Evolutionary conservation across 2,113 vertebrate species (phyloP).

Genomic region (Epinephelus fuscoguttatus): DNA sequence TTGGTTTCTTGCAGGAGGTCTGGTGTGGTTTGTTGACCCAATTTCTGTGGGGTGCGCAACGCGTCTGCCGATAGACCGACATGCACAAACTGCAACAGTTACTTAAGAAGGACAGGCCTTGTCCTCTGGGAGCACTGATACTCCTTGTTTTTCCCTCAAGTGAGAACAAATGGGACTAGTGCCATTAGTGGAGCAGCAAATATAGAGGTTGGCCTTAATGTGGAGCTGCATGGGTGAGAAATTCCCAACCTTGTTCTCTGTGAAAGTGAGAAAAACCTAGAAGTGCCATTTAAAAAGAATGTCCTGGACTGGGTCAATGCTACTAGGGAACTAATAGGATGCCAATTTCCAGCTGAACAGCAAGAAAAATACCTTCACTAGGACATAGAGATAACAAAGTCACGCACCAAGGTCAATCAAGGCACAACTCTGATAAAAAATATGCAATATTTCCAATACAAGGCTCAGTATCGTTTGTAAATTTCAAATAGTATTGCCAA

Average conservation of each 20-base stretch:
- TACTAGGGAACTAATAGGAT: conserved; percentile 32
- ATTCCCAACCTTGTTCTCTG: conserved; percentile 26
- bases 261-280: conserved; percentile 48
- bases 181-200: conserved; percentile 57
- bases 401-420: conserved; percentile 11
- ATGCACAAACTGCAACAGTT: conserved; percentile 42
- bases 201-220: conserved; percentile 65
- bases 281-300: conserved; percentile 40
- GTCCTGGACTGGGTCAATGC: conserved; percentile 17
- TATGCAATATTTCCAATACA: background rate
- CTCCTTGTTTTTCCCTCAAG: conserved; percentile 29
- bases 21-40: conserved; percentile 74
- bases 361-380: background rate
- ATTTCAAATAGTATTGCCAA: background rate
- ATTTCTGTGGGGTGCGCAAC: conserved; percentile 48
- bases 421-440: background rate
- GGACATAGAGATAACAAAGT: conserved; percentile 20
- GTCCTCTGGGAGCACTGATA: conserved; percentile 52
- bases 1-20: conserved; percentile 67
- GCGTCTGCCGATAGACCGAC: conserved; percentile 17
- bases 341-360: background rate
- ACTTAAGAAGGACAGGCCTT: conserved; percentile 53
- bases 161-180: conserved; percentile 52
- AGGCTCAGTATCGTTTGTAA: background rate
- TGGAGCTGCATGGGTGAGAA: conserved; percentile 43